Evolutionary conservation across 2,888 invertebrate genomes (phyloP).

Genomic region (Agelastica alni): DNA sequence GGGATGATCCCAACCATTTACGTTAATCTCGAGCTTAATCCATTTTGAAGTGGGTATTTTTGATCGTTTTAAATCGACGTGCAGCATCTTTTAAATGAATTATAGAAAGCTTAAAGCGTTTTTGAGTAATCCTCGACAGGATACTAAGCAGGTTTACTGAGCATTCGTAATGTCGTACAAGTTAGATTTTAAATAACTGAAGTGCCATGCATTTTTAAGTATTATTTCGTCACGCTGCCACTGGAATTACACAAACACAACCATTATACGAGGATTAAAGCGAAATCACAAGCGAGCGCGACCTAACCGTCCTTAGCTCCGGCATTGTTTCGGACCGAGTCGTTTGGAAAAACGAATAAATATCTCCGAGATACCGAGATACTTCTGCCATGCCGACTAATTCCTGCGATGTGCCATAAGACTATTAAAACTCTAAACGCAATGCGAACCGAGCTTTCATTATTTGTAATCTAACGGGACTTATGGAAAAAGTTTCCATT

Average conservation of each 20-base stretch:
- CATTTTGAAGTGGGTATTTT: too few relatives aligned
- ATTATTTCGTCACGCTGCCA: too few relatives aligned
- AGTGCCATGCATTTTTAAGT: too few relatives aligned
- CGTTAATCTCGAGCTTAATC: too few relatives aligned
- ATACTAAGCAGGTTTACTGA: too few relatives aligned
- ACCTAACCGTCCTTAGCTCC: slow-evolving; percentile 48
- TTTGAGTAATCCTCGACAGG: too few relatives aligned
- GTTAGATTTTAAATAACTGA: too few relatives aligned
- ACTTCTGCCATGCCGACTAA: slow-evolving; percentile 53
- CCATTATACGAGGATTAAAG: slow-evolving; percentile 61
- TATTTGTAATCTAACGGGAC: slow-evolving; percentile 58
- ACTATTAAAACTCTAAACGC: slow-evolving; percentile 59
- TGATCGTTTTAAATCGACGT: too few relatives aligned
- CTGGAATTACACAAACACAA: slow-evolving; percentile 55
- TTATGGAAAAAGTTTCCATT: slow-evolving; percentile 59
- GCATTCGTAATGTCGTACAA: too few relatives aligned
- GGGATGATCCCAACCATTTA: too few relatives aligned
- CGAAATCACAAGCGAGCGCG: slow-evolving; percentile 56
- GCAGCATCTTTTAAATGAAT: too few relatives aligned
- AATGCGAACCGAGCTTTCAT: slow-evolving; percentile 56
- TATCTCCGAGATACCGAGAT: slow-evolving; percentile 50
- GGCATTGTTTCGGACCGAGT: slow-evolving; percentile 58
- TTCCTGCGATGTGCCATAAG: slow-evolving; percentile 57
- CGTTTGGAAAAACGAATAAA: slow-evolving; percentile 60
- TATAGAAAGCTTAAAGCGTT: too few relatives aligned